Evolutionary conservation across 2,888 invertebrate genomes (phyloP).

Genomic region (Tryphoninae sp.): DNA sequence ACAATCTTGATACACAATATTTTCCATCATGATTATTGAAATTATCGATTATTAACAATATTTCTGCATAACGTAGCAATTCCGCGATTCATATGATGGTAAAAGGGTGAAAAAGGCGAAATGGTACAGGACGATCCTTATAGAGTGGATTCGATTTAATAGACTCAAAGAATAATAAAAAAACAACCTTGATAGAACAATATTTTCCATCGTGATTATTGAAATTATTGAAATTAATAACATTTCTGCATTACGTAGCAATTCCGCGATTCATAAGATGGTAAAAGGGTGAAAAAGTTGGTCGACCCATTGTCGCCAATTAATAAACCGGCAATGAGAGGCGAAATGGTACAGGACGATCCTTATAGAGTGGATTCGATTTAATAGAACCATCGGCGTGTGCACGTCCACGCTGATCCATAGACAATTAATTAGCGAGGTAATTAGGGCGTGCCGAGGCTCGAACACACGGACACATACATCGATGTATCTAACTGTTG

Average conservation of each 20-base stretch:
- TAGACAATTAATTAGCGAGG: constrained; percentile 68
- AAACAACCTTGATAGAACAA: too few relatives aligned
- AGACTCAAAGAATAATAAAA: neutral
- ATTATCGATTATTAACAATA: too few relatives aligned
- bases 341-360: constrained; percentile 5
- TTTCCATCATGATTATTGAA: too few relatives aligned
- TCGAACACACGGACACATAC: constrained; percentile 32
- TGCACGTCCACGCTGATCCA: constrained; percentile 61
- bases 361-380: constrained; percentile 29
- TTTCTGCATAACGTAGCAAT: too few relatives aligned
- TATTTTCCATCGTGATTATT: too few relatives aligned
- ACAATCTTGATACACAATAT: too few relatives aligned
- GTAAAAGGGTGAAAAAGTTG: neutral
- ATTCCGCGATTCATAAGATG: neutral
- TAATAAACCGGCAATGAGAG: neutral
- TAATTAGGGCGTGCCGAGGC: constrained; percentile 67
- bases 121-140: constrained; percentile 19
- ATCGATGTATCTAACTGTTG: constrained; percentile 9
- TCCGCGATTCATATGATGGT: neutral
- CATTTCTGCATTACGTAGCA: too few relatives aligned
- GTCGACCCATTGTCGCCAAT: constrained; percentile 3
- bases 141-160: constrained; percentile 32
- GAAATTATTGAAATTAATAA: too few relatives aligned
- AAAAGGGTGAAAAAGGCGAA: neutral
- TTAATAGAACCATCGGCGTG: constrained; percentile 43